phyloP scores from a whole-genome alignment of 2,113 vertebrate genomes.

The Poeciliopsis occidentalis region DNA sequence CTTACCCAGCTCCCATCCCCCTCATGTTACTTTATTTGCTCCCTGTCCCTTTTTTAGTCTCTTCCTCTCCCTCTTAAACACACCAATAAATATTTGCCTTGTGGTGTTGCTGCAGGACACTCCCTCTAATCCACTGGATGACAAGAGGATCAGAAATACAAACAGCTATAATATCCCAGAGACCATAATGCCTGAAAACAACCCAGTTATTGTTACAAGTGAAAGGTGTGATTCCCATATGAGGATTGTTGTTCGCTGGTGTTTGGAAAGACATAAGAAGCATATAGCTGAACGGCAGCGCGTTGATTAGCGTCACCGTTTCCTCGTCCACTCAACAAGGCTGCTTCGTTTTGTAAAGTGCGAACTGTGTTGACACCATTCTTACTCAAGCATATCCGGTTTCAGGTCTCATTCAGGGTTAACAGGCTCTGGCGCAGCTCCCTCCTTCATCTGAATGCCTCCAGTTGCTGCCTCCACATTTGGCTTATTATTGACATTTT shows the following conservation, averaged over 20 bases:
- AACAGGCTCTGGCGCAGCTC: conserved; percentile 7
- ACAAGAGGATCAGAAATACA: conserved; percentile 8
- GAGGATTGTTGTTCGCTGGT: background rate
- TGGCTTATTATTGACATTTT: background rate
- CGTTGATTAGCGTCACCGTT: conserved; percentile 1
- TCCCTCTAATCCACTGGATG: conserved; percentile 7
- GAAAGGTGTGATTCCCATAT: background rate
- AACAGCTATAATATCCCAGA: background rate
- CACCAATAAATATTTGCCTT: conserved; percentile 65
- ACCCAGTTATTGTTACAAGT: background rate
- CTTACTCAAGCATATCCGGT: conserved; percentile 29
- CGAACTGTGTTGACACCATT: conserved; percentile 30
- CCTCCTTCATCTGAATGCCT: conserved; percentile 16
- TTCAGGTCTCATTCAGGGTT: conserved; percentile 32
- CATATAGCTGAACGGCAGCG: background rate
- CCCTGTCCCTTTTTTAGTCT: conserved; percentile 19
- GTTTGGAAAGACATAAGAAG: background rate
- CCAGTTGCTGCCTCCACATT: background rate
- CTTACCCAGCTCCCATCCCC: conserved; percentile 40
- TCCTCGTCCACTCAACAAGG: conserved; percentile 9
- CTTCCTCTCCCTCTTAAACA: conserved; percentile 29
- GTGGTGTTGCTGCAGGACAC: conserved; percentile 16
- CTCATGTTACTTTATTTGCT: conserved; percentile 50
- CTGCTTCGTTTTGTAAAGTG: conserved; percentile 10
- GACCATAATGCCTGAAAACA: background rate